These are phyloP conservation scores for Trematomus loennbergii DNA, from an alignment of 2,113 vertebrate genomes.

Conservation along the genomic window DNA sequence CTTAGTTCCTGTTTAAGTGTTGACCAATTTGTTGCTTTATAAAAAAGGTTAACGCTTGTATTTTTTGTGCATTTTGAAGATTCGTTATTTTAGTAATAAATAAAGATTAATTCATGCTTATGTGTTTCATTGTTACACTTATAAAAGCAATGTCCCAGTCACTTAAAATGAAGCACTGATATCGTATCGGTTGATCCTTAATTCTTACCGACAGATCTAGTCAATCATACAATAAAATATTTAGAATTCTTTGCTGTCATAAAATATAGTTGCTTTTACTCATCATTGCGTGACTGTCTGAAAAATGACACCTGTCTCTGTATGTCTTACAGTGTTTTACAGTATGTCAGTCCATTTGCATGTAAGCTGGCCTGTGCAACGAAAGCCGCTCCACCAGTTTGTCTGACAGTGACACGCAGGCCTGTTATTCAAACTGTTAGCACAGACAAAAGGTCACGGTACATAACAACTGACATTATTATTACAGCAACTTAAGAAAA, in stretches of 20 bases:
- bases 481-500: not conserved
- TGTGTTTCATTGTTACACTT: no score
- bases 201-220: no score
- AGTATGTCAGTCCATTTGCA: conserved; percentile 12
- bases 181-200: no score
- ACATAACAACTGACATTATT: not conserved
- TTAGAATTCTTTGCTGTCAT: not conserved
- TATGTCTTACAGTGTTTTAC: not conserved
- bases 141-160: no score
- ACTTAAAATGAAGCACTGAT: no score
- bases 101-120: no score
- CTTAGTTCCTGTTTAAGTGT: not conserved
- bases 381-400: conserved; percentile 66
- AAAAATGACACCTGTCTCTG: not conserved
- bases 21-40: no score
- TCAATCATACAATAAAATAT: not conserved
- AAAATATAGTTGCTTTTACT: not conserved
- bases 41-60: no score
- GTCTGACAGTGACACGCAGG: conserved; percentile 29
- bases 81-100: no score
- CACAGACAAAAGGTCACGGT: conserved; percentile 14
- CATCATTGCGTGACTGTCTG: not conserved
- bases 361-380: conserved; percentile 19
- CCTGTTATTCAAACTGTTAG: conserved; percentile 16
- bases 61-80: no score